phyloP scores from a whole-genome alignment of 2,113 vertebrate species.

The Pollachius pollachius region DNA sequence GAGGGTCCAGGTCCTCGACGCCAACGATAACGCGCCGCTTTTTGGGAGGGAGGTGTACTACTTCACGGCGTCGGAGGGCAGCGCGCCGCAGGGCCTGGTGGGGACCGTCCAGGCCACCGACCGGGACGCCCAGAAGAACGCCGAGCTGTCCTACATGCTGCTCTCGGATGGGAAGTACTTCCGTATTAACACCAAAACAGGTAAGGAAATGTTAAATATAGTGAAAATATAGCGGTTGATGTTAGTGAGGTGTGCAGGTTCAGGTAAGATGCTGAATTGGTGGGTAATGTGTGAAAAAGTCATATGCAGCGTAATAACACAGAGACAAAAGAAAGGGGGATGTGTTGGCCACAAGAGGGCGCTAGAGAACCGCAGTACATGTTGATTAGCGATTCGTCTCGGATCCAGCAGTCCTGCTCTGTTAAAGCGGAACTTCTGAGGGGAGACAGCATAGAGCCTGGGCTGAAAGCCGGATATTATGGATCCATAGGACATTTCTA shows the following conservation, averaged over 20 bases:
- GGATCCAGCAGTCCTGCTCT: no score
- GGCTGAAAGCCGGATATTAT: no score
- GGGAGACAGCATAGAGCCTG: no score
- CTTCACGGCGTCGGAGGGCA: conserved; percentile 81
- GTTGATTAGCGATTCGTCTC: no score
- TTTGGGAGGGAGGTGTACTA: conserved; percentile 79
- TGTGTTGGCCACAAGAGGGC: no score
- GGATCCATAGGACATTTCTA: no score
- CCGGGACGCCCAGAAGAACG: conserved; percentile 83
- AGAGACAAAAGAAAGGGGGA: no score
- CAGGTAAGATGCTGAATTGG: no score
- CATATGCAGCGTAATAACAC: no score
- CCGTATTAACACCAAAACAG: conserved; percentile 89
- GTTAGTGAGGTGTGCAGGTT: neutral
- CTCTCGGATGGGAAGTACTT: conserved; percentile 88
- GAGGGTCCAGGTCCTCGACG: conserved; percentile 81
- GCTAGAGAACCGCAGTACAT: no score
- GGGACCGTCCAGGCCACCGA: conserved; percentile 81
- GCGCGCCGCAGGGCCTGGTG: conserved; percentile 77
- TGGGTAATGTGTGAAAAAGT: no score
- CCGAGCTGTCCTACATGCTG: conserved; percentile 86
- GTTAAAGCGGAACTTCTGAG: no score
- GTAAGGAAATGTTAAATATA: conserved; percentile 51
- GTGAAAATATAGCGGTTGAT: neutral
- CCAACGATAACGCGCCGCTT: conserved; percentile 85